Percentiles rank a stretch among this genome's conserved stretches.
Evolutionary conservation across 2,113 vertebrate species (phyloP).

Genomic region (Spea bombifrons): DNA sequence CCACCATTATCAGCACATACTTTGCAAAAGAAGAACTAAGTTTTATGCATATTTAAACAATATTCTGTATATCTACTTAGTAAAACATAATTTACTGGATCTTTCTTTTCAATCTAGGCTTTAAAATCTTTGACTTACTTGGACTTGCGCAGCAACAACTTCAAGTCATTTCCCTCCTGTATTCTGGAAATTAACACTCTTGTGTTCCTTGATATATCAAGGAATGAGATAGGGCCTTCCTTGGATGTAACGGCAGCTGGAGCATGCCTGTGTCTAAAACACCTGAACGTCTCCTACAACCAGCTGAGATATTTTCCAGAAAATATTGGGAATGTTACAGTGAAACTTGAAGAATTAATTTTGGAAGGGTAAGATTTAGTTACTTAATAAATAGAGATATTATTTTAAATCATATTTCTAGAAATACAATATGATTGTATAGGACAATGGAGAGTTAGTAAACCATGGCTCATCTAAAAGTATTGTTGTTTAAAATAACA

Average conservation of each 20-base stretch:
- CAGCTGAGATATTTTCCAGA: slow-evolving; percentile 72
- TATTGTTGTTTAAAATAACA: too few relatives aligned
- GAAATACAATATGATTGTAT: too few relatives aligned
- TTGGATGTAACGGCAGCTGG: slow-evolving; percentile 65
- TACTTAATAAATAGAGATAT: too few relatives aligned
- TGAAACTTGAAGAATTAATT: slow-evolving; percentile 78
- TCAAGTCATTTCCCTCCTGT: slow-evolving; percentile 72
- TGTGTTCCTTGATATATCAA: slow-evolving; percentile 78
- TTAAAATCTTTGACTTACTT: slow-evolving; percentile 80
- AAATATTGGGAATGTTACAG: slow-evolving; percentile 61
- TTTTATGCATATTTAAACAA: too few relatives aligned
- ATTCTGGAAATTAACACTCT: slow-evolving; percentile 79
- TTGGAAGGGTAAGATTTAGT: slow-evolving; percentile 79
- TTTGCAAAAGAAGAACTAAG: too few relatives aligned
- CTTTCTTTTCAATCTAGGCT: slow-evolving; percentile 64
- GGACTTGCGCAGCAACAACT: slow-evolving; percentile 87
- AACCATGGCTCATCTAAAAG: too few relatives aligned
- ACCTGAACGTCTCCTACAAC: slow-evolving; percentile 88
- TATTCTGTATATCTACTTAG: too few relatives aligned
- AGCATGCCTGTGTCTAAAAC: slow-evolving; percentile 74
- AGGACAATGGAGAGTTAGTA: too few relatives aligned
- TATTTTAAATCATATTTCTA: too few relatives aligned
- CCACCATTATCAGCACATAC: too few relatives aligned
- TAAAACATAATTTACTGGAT: not conserved
- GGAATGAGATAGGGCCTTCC: slow-evolving; percentile 80